These are phyloP conservation scores for Diplolepis rosae DNA, from an alignment of 2,888 invertebrate genomes.

Conservation along the genomic window DNA sequence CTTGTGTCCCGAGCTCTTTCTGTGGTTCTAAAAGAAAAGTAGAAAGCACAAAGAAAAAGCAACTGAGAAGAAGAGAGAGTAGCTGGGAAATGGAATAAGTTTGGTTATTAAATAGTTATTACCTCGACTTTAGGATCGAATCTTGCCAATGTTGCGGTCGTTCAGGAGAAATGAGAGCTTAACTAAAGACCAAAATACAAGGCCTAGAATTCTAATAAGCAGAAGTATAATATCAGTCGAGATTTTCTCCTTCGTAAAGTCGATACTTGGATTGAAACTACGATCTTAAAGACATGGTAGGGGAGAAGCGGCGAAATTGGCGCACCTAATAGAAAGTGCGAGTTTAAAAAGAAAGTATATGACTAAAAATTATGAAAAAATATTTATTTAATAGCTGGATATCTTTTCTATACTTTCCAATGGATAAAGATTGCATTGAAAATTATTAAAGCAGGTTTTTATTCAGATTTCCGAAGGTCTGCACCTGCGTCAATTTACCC, in stretches of 20 bases:
- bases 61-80: background rate
- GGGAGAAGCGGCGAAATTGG: no score
- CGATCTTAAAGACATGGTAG: conserved; percentile 45
- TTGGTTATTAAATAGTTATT: conserved; percentile 64
- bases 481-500: no score
- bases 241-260: conserved; percentile 17
- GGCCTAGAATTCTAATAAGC: conserved; percentile 55
- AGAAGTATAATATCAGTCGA: conserved; percentile 54
- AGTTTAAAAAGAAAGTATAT: no score
- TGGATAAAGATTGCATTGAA: no score
- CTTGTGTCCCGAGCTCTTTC: conserved; percentile 37
- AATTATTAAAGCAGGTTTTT: no score
- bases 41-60: conserved; percentile 28
- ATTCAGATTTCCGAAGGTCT: no score
- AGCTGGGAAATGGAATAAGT: conserved; percentile 61
- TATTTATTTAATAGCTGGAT: no score
- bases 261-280: conserved; percentile 34
- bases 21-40: background rate
- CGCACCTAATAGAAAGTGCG: no score
- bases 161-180: background rate
- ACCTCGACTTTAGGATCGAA: conserved; percentile 38
- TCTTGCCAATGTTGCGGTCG: background rate
- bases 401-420: no score
- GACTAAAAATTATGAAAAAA: no score
- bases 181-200: conserved; percentile 9